Percentiles rank a stretch among this genome's conserved stretches.
phyloP scores from a whole-genome alignment of 2,888 invertebrate genomes.

The Thelaira solivaga region DNA sequence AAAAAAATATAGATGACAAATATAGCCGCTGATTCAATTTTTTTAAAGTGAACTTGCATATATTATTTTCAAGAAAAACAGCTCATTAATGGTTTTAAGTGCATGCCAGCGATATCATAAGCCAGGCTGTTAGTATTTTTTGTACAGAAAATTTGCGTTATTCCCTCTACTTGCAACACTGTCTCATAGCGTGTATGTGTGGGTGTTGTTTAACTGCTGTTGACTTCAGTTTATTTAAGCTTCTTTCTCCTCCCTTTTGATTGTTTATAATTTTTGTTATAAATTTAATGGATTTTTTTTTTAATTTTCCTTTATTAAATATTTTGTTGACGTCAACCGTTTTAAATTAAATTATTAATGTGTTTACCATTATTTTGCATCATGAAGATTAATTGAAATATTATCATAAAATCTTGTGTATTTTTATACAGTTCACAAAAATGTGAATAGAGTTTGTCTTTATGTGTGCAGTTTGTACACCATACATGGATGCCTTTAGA shows the following conservation, averaged over 20 bases:
- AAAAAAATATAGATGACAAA: too few species aligned
- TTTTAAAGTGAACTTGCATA: too few species aligned
- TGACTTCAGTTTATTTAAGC: slow-evolving; percentile 19
- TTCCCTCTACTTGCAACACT: neutral
- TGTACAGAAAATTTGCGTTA: too few species aligned
- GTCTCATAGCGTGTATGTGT: neutral
- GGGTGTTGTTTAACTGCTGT: neutral
- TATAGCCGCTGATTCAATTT: too few species aligned
- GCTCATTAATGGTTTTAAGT: too few species aligned
- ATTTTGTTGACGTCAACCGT: neutral
- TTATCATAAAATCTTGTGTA: too few species aligned
- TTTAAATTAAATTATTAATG: neutral
- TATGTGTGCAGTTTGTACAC: neutral
- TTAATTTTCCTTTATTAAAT: neutral
- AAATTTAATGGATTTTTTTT: neutral
- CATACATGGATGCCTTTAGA: too few species aligned
- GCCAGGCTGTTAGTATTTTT: too few species aligned
- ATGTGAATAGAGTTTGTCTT: neutral
- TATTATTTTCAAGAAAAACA: too few species aligned
- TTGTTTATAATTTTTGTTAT: neutral
- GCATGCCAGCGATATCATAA: too few species aligned
- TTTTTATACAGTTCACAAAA: neutral
- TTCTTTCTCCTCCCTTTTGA: neutral
- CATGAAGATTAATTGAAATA: slow-evolving; percentile 1
- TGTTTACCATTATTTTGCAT: neutral